Base-by-base conservation (phyloP, 53 echinoderm and acorn worm species). In the Paelopatides confundens region DNA sequence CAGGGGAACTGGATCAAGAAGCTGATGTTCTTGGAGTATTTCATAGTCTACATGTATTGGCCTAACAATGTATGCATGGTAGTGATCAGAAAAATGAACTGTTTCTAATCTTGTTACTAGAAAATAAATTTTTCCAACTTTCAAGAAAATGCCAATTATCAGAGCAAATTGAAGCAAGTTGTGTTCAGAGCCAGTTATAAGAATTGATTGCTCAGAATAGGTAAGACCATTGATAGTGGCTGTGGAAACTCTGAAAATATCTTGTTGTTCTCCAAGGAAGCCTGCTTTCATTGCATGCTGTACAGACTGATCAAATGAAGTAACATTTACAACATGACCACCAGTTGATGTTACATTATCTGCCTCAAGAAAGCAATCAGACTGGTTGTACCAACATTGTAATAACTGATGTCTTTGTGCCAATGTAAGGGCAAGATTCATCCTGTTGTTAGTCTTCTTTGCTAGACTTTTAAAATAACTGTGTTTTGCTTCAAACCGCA, bases 361-460 rank as follows among this genome's bases (percentile, higher is more conserved):
- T 37, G 3, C 49, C 15, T 77, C 77, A 77, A 77, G 49, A 48
- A 77, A 77, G 29, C 8, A 24, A 4, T 23, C 23, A 14, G 77
- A 77, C 28, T 23, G 18, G 4, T 29, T 78, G 66, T 78, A 77
- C 23, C 14, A 66, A 65, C 88, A 88, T 23, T 88, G 88, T 63
- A 88, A 88, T 28, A 78, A 35, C 50, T 88, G 88, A 79, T 88
- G 88, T 12, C 88, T 40, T 17, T 47, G 38, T n/a, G 81, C 71
- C 13, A 88, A 62, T 28, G 88, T 78, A 36, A 63, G 37, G 27
- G 77, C 77, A 13, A 87, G 62, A 46, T 87, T 87, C 51, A 46
- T 87, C 40, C 39, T 87, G 48, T 87, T 88, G 15, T 38, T 78
- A 5, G 88, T 88, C n/a, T 79, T 63, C 66, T 79, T 88, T 7